Conservation (phyloP, 2,113 vertebrate species). For the Scomber scombrus region DNA sequence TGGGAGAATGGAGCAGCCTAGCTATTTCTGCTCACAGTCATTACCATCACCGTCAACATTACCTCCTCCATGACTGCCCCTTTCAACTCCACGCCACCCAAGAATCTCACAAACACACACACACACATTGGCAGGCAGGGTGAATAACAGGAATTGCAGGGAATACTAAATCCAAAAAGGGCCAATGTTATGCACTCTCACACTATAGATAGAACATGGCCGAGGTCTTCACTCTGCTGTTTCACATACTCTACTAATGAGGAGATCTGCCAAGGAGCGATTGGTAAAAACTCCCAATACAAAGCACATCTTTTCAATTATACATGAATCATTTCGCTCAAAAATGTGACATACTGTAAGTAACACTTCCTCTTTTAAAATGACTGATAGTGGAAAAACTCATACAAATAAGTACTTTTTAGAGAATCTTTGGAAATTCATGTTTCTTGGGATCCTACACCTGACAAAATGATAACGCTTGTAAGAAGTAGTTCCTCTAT, state of each 20-base stretch:
- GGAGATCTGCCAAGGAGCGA: not conserved
- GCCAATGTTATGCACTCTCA: conserved; percentile 15
- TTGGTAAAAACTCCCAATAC: not conserved
- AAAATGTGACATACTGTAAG: conserved; percentile 17
- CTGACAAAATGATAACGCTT: conserved; percentile 28
- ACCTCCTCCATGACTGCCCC: conserved; percentile 28
- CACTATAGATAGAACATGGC: conserved; percentile 50
- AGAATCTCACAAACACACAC: conserved; percentile 30
- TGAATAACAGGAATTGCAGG: conserved; percentile 59
- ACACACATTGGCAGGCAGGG: conserved; percentile 52
- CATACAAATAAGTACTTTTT: conserved; percentile 31
- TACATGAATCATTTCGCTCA: not conserved
- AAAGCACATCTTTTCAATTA: conserved; percentile 16
- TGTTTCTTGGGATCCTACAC: conserved; percentile 6
- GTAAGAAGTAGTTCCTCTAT: conserved; percentile 14
- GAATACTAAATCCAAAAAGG: conserved; percentile 53
- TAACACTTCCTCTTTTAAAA: conserved; percentile 15
- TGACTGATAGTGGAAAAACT: conserved; percentile 10
- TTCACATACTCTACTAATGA: conserved; percentile 7
- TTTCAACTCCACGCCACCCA: conserved; percentile 25
- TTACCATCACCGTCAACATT: conserved; percentile 55
- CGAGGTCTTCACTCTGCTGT: conserved; percentile 13
- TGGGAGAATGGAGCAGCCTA: conserved; percentile 2
- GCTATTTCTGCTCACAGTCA: conserved; percentile 58
- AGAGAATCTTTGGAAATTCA: conserved; percentile 12